Percentiles rank a stretch among this genome's conserved stretches.
phyloP scores from a whole-genome alignment of 2,888 invertebrate species.

The Endomychus coccineus region DNA sequence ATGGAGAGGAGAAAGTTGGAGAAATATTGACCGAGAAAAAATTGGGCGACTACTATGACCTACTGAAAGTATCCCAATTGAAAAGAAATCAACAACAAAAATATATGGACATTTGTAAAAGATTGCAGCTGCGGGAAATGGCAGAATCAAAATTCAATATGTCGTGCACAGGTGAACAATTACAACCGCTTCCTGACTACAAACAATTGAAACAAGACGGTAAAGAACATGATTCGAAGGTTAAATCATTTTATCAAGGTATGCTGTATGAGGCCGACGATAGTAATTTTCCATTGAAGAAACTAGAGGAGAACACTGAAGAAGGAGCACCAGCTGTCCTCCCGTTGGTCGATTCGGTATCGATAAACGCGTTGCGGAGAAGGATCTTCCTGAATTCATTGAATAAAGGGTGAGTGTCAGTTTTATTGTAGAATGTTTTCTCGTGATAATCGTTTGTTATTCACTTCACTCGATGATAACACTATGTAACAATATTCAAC shows the following conservation, averaged over 20 bases:
- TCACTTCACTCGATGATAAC: too few relatives aligned
- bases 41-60: slow-evolving; percentile 50
- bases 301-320: slow-evolving; percentile 24
- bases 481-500: too few relatives aligned
- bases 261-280: slow-evolving; percentile 40
- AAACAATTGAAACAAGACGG: slow-evolving; percentile 55
- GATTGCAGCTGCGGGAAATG: slow-evolving; percentile 55
- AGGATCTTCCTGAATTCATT: slow-evolving; percentile 62
- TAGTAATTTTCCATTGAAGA: slow-evolving; percentile 25
- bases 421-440: slow-evolving; percentile 9
- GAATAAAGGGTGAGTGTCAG: slow-evolving; percentile 53
- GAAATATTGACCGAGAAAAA: slow-evolving; percentile 51
- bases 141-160: slow-evolving; percentile 46
- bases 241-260: slow-evolving; percentile 56
- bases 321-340: slow-evolving; percentile 45
- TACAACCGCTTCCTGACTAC: slow-evolving; percentile 56
- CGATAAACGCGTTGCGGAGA: slow-evolving; percentile 59
- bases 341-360: slow-evolving; percentile 59
- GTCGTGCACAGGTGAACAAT: slow-evolving; percentile 7
- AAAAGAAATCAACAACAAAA: slow-evolving; percentile 39
- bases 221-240: slow-evolving; percentile 56
- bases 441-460: too few relatives aligned
- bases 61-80: slow-evolving; percentile 33
- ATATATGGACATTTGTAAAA: slow-evolving; percentile 55
- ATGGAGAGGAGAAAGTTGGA: slow-evolving; percentile 54